Percentiles rank a stretch among this genome's conserved stretches.
Conservation (phyloP, 2,113 vertebrate species). For the Caranx ignobilis region DNA sequence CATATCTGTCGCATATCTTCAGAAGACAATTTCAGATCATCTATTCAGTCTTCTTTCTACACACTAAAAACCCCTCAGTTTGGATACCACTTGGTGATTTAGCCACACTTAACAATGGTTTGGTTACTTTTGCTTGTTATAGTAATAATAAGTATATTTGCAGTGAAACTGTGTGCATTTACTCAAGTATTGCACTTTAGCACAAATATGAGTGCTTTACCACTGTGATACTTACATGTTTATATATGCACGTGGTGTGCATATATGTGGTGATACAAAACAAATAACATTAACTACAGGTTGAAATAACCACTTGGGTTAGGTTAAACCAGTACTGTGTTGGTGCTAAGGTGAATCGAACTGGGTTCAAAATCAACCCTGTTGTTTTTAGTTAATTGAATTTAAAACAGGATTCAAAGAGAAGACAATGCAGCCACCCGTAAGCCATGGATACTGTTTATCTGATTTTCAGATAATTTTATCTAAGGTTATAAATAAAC, state of each 20-base stretch:
- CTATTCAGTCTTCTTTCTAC: not conserved
- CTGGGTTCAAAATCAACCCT: not conserved
- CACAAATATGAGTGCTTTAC: not conserved
- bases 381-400: conserved; percentile 16
- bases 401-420: conserved; percentile 20
- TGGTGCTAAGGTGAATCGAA: not conserved
- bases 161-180: too few species aligned
- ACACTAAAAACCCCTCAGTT: not conserved
- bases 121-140: too few species aligned
- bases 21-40: conserved; percentile 16
- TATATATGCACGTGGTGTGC: not conserved
- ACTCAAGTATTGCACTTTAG: too few species aligned
- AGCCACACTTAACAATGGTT: not conserved
- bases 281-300: too few species aligned
- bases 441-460: conserved; percentile 33
- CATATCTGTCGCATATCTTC: conserved; percentile 6
- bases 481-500: conserved; percentile 60
- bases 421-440: conserved; percentile 1
- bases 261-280: too few species aligned
- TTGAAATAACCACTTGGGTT: not conserved
- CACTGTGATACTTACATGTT: not conserved
- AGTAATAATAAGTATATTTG: too few species aligned
- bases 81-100: not conserved
- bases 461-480: conserved; percentile 57
- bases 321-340: not conserved